These are phyloP conservation scores for Petroica traversi DNA, from an alignment of 2,113 vertebrate genomes.

Conservation along the genomic window DNA sequence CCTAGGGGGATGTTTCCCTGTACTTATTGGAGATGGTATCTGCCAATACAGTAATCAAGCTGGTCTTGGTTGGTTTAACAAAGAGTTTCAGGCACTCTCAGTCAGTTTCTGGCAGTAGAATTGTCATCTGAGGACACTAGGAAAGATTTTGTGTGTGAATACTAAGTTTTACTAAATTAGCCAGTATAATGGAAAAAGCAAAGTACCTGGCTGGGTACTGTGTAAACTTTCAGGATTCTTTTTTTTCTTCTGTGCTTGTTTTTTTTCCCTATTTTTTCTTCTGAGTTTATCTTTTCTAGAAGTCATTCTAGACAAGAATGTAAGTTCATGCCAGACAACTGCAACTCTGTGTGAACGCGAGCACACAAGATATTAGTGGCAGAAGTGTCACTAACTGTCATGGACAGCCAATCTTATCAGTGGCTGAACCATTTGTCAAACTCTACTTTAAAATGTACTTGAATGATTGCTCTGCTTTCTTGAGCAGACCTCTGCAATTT, in stretches of 20 bases:
- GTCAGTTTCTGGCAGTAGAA: not conserved
- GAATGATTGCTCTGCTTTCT: not conserved
- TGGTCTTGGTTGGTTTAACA: not conserved
- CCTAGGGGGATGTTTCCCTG: not conserved
- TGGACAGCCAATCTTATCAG: not conserved
- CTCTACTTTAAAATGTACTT: not conserved
- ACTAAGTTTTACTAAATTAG: not conserved
- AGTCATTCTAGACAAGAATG: not conserved
- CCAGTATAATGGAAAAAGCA: not conserved
- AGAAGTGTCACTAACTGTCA: not conserved
- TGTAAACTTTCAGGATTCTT: not conserved
- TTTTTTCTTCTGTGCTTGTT: not conserved
- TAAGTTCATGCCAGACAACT: not conserved
- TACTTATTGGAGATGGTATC: not conserved
- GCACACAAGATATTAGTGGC: not conserved
- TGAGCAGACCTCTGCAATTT: conserved; percentile 35
- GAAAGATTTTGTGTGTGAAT: not conserved
- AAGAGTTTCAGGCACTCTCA: not conserved
- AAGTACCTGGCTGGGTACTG: not conserved
- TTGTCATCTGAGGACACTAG: not conserved
- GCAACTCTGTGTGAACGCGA: not conserved
- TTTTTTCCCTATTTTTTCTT: not conserved
- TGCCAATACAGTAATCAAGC: not conserved
- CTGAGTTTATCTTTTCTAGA: not conserved
- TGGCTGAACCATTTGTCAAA: conserved; percentile 7